These are phyloP conservation scores for Bovichtus variegatus DNA, from an alignment of 2,797 vertebrate species.

Conservation along the genomic window DNA sequence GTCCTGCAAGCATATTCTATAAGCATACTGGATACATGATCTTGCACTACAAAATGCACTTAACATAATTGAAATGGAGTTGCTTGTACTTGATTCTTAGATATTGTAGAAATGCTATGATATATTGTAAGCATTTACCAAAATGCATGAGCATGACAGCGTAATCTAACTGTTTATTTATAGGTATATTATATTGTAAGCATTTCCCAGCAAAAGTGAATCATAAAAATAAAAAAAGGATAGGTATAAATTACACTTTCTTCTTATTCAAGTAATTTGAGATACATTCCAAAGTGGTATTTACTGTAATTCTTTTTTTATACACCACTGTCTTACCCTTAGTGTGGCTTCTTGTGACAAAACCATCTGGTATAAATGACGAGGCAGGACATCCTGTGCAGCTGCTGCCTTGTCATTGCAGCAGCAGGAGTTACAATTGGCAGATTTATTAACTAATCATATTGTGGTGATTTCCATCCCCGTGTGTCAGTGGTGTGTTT, in stretches of 20 bases:
- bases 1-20: neutral
- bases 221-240: neutral
- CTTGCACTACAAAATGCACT: neutral
- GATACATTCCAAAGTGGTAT: too few relatives aligned
- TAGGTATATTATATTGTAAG: neutral
- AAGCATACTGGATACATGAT: neutral
- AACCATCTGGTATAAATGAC: slow-evolving; percentile 5
- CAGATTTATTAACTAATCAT: slow-evolving; percentile 56
- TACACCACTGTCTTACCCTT: neutral
- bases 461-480: slow-evolving; percentile 33
- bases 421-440: slow-evolving; percentile 40
- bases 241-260: neutral
- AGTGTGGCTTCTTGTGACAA: neutral
- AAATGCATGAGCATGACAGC: neutral
- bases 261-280: neutral
- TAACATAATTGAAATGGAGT: neutral
- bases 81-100: neutral
- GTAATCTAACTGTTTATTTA: neutral
- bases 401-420: slow-evolving; percentile 33
- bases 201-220: neutral
- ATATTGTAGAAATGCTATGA: neutral
- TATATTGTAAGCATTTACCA: neutral
- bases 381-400: slow-evolving; percentile 25
- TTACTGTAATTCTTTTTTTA: neutral
- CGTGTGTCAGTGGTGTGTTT: slow-evolving; percentile 32